These are phyloP conservation scores for Axis porcinus DNA, from an alignment of 2,113 vertebrate genomes.

Conservation along the genomic window DNA sequence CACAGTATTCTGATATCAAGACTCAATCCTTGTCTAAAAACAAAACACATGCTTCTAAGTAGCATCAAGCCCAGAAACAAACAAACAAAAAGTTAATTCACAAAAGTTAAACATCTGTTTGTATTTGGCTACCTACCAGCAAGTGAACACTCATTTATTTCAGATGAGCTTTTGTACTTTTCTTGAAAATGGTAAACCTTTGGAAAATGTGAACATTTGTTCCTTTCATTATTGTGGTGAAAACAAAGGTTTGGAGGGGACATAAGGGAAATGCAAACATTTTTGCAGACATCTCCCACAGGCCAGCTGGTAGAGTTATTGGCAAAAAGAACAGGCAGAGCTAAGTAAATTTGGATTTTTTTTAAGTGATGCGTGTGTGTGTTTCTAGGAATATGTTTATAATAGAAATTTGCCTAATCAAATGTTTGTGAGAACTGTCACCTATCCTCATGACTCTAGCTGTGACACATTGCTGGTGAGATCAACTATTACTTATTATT, in stretches of 20 bases:
- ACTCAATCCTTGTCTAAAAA: not conserved
- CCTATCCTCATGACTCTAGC: not conserved
- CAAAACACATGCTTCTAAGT: constrained; percentile 11
- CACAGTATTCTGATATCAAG: not conserved
- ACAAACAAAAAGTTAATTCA: not conserved
- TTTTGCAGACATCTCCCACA: constrained; percentile 54
- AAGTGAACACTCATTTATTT: constrained; percentile 16
- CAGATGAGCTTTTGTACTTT: constrained; percentile 9
- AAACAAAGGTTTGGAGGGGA: constrained; percentile 59
- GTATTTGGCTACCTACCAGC: constrained; percentile 29
- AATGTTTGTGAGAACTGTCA: not conserved
- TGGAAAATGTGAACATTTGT: constrained; percentile 59
- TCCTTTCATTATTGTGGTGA: constrained; percentile 48
- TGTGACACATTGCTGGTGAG: not conserved
- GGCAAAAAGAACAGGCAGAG: not conserved
- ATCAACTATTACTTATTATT: not conserved
- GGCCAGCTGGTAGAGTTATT: constrained; percentile 49
- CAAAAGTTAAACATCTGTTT: constrained; percentile 56
- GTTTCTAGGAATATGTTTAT: not conserved
- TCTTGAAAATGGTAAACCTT: constrained; percentile 47
- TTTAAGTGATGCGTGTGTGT: not conserved
- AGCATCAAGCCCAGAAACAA: not conserved
- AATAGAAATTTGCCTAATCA: not conserved
- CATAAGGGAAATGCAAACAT: constrained; percentile 51
- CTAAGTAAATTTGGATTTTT: constrained; percentile 3